phyloP scores from a whole-genome alignment of 2,797 vertebrate genomes.

The Pangasius macronema region DNA sequence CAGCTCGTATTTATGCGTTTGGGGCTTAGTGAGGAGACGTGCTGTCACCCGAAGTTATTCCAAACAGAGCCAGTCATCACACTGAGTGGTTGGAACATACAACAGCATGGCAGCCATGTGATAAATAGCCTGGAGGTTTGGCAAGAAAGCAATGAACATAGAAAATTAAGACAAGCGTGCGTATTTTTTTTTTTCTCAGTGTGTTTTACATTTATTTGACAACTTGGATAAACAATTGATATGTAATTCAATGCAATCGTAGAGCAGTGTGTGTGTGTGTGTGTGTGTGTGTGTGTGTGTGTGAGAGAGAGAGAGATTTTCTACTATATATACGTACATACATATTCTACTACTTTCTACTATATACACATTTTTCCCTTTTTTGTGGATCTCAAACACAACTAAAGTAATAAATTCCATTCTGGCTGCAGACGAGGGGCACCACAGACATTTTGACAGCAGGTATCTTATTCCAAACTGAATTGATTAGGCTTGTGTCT shows the following conservation, averaged over 20 bases:
- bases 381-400: neutral
- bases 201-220: neutral
- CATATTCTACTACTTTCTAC: neutral
- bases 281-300: too few relatives aligned
- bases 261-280: neutral
- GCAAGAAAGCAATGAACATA: neutral
- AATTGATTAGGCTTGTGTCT: neutral
- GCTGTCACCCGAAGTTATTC: constrained; percentile 38
- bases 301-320: neutral
- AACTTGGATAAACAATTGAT: neutral
- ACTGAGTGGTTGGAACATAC: constrained; percentile 32
- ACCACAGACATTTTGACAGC: neutral
- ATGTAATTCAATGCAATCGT: neutral
- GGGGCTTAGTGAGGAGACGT: constrained; percentile 9
- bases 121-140: constrained; percentile 33
- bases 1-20: constrained; percentile 30
- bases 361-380: neutral
- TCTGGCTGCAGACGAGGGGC: neutral
- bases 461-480: neutral
- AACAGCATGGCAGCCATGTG: constrained; percentile 30
- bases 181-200: neutral
- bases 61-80: constrained; percentile 31
- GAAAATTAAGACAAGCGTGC: constrained; percentile 11
- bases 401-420: neutral
- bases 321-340: neutral